phyloP scores from a whole-genome alignment of 1,140 invertebrate genomes.

The Myzus persicae region DNA sequence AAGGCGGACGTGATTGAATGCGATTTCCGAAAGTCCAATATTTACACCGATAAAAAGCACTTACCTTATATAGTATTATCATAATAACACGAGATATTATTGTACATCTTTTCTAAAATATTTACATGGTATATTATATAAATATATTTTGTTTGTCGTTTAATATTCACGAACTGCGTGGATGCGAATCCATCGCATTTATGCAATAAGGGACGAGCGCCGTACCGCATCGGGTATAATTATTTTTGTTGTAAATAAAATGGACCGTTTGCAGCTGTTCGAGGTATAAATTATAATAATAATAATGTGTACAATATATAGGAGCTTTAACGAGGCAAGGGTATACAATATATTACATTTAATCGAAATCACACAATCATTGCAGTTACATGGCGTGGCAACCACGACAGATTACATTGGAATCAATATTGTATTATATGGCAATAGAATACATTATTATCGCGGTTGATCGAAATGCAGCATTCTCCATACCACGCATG shows the following conservation, averaged over 20 bases:
- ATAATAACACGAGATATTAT: not conserved
- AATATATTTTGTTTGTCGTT: too few relatives aligned
- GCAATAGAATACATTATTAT: too few relatives aligned
- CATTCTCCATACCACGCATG: not conserved
- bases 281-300: not conserved
- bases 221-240: not conserved
- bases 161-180: not conserved
- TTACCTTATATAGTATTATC: not conserved
- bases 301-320: not conserved
- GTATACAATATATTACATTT: not conserved
- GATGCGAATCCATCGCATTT: not conserved
- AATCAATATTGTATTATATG: not conserved
- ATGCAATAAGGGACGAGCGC: not conserved
- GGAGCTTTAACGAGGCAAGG: not conserved
- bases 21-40: not conserved
- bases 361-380: not conserved
- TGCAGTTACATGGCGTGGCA: not conserved
- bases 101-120: not conserved
- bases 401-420: not conserved
- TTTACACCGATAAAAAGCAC: not conserved
- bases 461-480: not conserved
- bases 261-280: not conserved
- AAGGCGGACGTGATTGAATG: not conserved
- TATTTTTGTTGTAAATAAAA: not conserved
- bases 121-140: not conserved